Conservation (phyloP, 2,113 vertebrate species). For the Larimichthys crocea region DNA sequence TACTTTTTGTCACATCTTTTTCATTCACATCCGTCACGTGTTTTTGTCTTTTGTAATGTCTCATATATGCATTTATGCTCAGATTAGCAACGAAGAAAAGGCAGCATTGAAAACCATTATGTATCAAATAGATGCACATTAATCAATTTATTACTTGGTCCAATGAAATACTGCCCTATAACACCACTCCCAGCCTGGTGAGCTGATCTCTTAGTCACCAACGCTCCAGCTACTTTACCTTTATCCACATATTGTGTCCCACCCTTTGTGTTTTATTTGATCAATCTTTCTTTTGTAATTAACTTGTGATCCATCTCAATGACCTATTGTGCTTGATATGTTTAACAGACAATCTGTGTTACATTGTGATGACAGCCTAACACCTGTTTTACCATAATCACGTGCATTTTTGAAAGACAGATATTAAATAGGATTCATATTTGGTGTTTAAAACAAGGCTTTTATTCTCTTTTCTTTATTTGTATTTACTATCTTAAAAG, state of each 20-base stretch:
- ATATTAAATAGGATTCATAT: neutral
- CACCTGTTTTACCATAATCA: neutral
- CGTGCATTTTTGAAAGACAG: neutral
- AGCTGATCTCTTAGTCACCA: conserved; percentile 46
- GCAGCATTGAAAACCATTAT: neutral
- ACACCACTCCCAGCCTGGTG: conserved; percentile 30
- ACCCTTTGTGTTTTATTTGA: conserved; percentile 22
- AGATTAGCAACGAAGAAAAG: neutral
- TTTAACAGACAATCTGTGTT: neutral
- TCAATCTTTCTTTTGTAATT: conserved; percentile 24
- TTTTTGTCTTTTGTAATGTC: neutral
- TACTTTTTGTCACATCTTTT: neutral
- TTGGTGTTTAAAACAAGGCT: neutral
- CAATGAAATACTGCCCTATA: neutral
- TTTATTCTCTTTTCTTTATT: neutral
- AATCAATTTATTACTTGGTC: neutral
- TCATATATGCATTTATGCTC: neutral
- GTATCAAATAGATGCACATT: neutral
- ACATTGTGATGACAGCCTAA: neutral
- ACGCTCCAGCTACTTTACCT: conserved; percentile 10
- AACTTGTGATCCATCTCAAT: neutral
- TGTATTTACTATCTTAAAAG: neutral
- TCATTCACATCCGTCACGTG: neutral
- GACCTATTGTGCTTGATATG: neutral
- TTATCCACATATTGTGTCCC: conserved; percentile 35